These are phyloP conservation scores for Helicoverpa zea DNA, from an alignment of 1,140 invertebrate genomes.

Conservation along the genomic window DNA sequence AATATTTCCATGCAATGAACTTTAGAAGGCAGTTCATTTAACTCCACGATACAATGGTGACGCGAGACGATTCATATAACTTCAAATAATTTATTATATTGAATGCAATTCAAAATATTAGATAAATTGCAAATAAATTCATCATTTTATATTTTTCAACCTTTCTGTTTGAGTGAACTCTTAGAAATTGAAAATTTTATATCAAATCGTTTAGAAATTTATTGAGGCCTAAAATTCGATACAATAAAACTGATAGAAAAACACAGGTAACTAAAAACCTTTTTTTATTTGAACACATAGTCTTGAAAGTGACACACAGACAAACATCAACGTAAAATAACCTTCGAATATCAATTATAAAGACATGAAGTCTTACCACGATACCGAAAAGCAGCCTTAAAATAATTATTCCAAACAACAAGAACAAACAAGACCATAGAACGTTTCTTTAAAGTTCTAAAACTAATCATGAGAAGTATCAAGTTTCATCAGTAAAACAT, in stretches of 20 bases:
- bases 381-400: too few relatives aligned
- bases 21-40: too few relatives aligned
- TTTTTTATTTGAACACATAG: not conserved
- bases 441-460: too few relatives aligned
- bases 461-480: not conserved
- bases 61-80: not conserved
- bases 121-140: not conserved
- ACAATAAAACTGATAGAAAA: not conserved
- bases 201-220: constrained; percentile 35
- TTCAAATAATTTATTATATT: not conserved
- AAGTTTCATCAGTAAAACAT: not conserved
- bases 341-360: too few relatives aligned
- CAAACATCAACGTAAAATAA: too few relatives aligned
- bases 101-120: not conserved
- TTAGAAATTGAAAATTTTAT: constrained; percentile 23
- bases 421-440: too few relatives aligned
- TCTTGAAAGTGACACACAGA: too few relatives aligned
- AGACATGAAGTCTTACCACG: too few relatives aligned
- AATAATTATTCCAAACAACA: not conserved
- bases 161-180: not conserved
- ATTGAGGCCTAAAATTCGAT: not conserved
- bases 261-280: not conserved
- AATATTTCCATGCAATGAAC: too few relatives aligned
- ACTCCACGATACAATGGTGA: too few relatives aligned
- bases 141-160: not conserved